These are phyloP conservation scores for Chrysolina oricalcia DNA, from an alignment of 2,888 invertebrate genomes.

Conservation along the genomic window DNA sequence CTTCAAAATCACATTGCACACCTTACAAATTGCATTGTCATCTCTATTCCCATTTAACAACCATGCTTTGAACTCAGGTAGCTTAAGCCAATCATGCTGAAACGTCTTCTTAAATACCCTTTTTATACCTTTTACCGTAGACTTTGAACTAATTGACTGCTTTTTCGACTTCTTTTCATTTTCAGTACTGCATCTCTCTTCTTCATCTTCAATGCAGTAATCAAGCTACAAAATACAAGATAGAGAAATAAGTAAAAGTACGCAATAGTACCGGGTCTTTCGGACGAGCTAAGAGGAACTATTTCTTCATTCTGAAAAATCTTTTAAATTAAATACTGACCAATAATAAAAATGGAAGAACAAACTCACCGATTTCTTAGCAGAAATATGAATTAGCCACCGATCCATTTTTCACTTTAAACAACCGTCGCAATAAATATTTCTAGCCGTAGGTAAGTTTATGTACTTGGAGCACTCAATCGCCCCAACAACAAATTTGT, in stretches of 20 bases:
- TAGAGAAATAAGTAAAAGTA: constrained; percentile 1
- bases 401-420: constrained; percentile 9
- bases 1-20: constrained; percentile 31
- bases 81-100: constrained; percentile 22
- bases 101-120: constrained; percentile 20
- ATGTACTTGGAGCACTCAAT: neutral
- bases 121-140: constrained; percentile 17
- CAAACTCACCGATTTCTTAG: constrained; percentile 5
- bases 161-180: constrained; percentile 19
- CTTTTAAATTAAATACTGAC: constrained; percentile 8
- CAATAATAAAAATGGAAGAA: constrained; percentile 7
- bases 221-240: constrained; percentile 28
- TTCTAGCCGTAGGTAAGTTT: neutral
- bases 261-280: neutral
- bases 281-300: neutral
- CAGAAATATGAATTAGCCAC: constrained; percentile 4
- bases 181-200: constrained; percentile 24
- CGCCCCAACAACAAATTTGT: too few relatives aligned
- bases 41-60: constrained; percentile 21
- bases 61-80: constrained; percentile 30
- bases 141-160: constrained; percentile 22
- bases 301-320: constrained; percentile 10
- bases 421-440: neutral
- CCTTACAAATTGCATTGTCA: constrained; percentile 31
- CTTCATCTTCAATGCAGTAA: constrained; percentile 11